phyloP scores from a whole-genome alignment of 2,113 vertebrate genomes.

The Dendropsophus ebraccatus region DNA sequence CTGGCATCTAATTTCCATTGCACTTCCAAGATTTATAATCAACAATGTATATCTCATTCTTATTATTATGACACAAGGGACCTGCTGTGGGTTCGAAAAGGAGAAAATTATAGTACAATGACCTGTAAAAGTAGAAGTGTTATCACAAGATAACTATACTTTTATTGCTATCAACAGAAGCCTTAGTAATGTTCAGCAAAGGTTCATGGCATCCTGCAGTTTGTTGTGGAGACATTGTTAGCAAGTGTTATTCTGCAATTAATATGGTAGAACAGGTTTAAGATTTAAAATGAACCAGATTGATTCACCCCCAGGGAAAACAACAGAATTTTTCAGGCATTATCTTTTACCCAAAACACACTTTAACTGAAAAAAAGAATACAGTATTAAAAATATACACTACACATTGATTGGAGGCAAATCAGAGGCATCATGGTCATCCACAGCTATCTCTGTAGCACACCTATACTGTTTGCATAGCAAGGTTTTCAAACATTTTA shows the following conservation, averaged over 20 bases:
- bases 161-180: neutral
- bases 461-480: too few species aligned
- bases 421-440: neutral
- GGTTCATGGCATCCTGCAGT: neutral
- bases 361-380: neutral
- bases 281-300: neutral
- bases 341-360: neutral
- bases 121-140: slow-evolving; percentile 6
- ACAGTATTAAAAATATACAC: too few species aligned
- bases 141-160: neutral
- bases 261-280: neutral
- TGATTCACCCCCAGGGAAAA: neutral
- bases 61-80: slow-evolving; percentile 2
- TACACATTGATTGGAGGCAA: too few species aligned
- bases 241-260: neutral
- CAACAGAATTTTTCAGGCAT: too few species aligned
- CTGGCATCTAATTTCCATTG: slow-evolving; percentile 22
- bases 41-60: neutral
- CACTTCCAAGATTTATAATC: neutral
- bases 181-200: neutral
- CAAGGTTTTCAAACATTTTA: too few species aligned
- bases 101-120: neutral
- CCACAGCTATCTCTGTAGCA: too few species aligned
- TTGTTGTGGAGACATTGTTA: neutral
- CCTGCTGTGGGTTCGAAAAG: neutral